Evolutionary conservation across 2,797 vertebrate genomes (phyloP), one percentile per base, ranked within the genome.

Genomic region (Bradypodion pumilum): DNA sequence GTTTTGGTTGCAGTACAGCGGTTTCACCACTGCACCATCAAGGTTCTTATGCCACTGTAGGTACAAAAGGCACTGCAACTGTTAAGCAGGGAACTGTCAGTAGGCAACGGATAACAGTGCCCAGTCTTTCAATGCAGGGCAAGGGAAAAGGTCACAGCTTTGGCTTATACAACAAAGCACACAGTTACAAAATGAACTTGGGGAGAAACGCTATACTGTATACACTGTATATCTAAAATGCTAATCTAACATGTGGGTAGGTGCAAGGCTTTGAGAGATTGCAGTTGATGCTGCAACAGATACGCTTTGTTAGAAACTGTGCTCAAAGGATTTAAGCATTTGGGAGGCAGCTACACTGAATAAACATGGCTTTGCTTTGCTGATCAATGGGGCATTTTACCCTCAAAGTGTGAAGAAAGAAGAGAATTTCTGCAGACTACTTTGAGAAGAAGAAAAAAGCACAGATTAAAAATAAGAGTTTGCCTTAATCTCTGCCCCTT

Each of bases 401-500:
- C 74, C 65, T 74, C 42, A 27, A 83, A 69, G 65, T 10, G 8
- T 25, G 37, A 42, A 81, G 32, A 78, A 70, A 69, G 52, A 32
- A 52, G 16, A 78, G 52, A 49, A 63, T 10, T 77, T 65, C 23
- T 40, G 42, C 40, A 40, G 19, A 70, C 21, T 46, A 42, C 63
- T 59, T 27, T 60, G 52, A 63, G 32, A 19, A 16, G 52, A 4
- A 19, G n/a, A 5, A 1, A 62, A 69, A 72, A 37, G 40, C 52
- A 76, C 3, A 80, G 35, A 70, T n/a, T n/a, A 52, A 62, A 70
- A 81, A 70, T 44, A 70, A 85, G 72, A 49, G 62, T 75, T 74
- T 52, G 49, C 21, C 40, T 85, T 85, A 81, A 76, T 81, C 74
- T 70, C 74, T 81, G 52, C 76, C 27, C 84, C 77, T 79, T 74